Conservation (phyloP, 2,797 vertebrate species). For the Lepus oiostolus region DNA sequence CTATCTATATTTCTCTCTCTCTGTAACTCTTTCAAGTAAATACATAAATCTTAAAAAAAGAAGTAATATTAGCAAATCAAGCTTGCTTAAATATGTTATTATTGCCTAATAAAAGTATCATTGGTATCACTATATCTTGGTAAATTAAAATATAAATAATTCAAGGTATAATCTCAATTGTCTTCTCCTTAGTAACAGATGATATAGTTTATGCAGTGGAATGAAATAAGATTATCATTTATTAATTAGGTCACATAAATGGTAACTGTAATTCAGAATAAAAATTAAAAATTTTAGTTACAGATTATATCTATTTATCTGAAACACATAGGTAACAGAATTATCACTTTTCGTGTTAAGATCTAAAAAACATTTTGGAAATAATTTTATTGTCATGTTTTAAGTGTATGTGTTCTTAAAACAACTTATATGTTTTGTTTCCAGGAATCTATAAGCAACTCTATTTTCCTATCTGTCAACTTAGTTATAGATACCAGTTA, state of each 20-base stretch:
- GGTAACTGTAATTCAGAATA: background rate
- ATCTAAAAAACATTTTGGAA: background rate
- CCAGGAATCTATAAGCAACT: background rate
- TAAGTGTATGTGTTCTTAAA: background rate
- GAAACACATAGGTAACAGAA: background rate
- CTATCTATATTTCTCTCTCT: no score
- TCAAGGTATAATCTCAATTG: background rate
- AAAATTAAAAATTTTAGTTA: background rate
- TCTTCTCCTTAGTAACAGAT: background rate
- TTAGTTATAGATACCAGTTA: background rate
- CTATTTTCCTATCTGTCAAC: background rate
- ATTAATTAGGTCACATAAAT: background rate
- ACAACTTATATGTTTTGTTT: background rate
- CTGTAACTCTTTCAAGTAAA: no score
- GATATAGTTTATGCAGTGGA: background rate
- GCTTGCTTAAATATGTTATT: background rate
- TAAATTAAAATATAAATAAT: background rate
- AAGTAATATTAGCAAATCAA: background rate
- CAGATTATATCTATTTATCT: background rate
- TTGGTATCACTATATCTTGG: background rate
- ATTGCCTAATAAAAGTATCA: background rate
- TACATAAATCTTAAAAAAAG: background rate
- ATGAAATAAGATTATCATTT: conserved; percentile 5
- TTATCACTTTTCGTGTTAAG: background rate
- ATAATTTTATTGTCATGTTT: background rate